Conservation (phyloP, 2,797 vertebrate species). For the Falco biarmicus region DNA sequence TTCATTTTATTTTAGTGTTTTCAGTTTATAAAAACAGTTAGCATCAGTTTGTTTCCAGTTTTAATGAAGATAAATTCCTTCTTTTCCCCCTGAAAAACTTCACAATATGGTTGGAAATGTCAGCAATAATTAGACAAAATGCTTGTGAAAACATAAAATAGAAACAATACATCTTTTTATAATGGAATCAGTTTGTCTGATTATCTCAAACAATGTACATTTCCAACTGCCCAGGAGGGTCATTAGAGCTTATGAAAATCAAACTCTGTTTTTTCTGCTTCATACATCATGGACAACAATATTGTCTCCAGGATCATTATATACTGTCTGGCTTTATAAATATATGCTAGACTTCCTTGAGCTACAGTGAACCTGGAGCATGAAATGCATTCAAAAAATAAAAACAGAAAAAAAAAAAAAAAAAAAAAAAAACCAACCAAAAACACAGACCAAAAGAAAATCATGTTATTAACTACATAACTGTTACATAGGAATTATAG, state of each 20-base stretch:
- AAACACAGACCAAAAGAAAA: background rate
- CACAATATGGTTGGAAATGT: constrained; percentile 57
- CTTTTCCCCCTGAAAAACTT: constrained; percentile 53
- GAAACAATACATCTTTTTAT: constrained; percentile 57
- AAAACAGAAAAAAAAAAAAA: background rate
- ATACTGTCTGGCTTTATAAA: constrained; percentile 50
- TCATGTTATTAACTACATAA: constrained; percentile 35
- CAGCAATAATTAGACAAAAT: constrained; percentile 73
- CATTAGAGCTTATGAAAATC: constrained; percentile 69
- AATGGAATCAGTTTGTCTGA: constrained; percentile 66
- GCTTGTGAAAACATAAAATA: constrained; percentile 63
- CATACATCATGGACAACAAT: constrained; percentile 52
- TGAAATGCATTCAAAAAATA: constrained; percentile 43
- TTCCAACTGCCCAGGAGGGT: constrained; percentile 60
- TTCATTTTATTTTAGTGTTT: constrained; percentile 67
- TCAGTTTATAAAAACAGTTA: constrained; percentile 62
- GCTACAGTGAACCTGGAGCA: constrained; percentile 48
- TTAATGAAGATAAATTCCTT: constrained; percentile 58
- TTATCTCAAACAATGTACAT: constrained; percentile 53
- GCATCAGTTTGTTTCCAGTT: constrained; percentile 56
- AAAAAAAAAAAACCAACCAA: background rate
- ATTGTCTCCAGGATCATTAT: constrained; percentile 50
- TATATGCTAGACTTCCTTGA: constrained; percentile 45
- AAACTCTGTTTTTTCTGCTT: constrained; percentile 66
- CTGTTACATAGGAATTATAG: constrained; percentile 14